phyloP scores from a whole-genome alignment of 2,888 invertebrate genomes.

The Ornithoptera alexandrae region DNA sequence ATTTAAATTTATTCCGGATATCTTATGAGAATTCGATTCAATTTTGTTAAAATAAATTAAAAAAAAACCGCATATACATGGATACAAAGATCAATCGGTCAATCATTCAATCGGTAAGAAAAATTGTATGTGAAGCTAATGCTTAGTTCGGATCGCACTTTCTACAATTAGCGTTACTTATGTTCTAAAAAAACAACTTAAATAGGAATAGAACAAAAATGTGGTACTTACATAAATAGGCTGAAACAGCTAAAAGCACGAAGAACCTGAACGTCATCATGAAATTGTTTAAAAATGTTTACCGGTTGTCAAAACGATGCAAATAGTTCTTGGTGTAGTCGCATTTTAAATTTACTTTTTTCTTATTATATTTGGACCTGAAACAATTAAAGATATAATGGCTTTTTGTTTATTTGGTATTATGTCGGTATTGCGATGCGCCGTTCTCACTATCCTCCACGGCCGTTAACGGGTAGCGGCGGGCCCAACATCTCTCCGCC shows the following conservation, averaged over 20 bases:
- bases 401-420: neutral
- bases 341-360: constrained; percentile 45
- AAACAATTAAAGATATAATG: constrained; percentile 38
- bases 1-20: too few relatives aligned
- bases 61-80: neutral
- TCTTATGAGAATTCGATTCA: too few relatives aligned
- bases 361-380: constrained; percentile 43
- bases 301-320: constrained; percentile 42
- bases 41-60: too few relatives aligned
- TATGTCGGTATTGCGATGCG: too few relatives aligned
- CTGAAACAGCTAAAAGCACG: constrained; percentile 54
- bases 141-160: neutral
- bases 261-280: constrained; percentile 60
- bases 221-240: constrained; percentile 60
- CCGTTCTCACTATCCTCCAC: too few relatives aligned
- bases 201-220: neutral
- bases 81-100: neutral
- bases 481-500: too few relatives aligned
- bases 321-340: constrained; percentile 37
- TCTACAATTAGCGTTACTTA: neutral
- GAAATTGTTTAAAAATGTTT: constrained; percentile 31
- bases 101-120: neutral
- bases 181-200: neutral
- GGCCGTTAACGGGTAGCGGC: too few relatives aligned
- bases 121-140: neutral